Evolutionary conservation across 2,888 invertebrate species (phyloP).

Genomic region (Nomada ferruginata): DNA sequence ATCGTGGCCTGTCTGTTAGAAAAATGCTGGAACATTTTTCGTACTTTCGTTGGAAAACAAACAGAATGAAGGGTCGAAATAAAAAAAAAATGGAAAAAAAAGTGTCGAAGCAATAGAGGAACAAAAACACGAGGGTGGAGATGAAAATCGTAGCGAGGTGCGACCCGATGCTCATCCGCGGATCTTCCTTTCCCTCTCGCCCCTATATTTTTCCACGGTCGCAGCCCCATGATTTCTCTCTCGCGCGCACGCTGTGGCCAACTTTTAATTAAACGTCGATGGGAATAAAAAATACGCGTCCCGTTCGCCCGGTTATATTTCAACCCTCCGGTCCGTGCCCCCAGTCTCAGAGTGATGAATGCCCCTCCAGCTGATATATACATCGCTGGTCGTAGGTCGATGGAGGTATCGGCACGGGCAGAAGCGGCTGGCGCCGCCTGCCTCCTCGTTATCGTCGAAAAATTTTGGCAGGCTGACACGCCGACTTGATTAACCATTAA

Average conservation of each 20-base stretch:
- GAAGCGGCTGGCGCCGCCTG: slow-evolving; percentile 27
- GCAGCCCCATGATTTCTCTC: slow-evolving; percentile 41
- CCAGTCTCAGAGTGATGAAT: slow-evolving; percentile 67
- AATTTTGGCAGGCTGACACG: slow-evolving; percentile 63
- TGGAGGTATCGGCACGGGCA: slow-evolving; percentile 45
- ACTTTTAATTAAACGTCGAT: slow-evolving; percentile 81
- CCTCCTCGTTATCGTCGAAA: slow-evolving; percentile 60
- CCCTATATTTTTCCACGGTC: slow-evolving; percentile 1
- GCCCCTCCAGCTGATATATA: slow-evolving; percentile 56
- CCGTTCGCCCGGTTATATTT: slow-evolving; percentile 67
- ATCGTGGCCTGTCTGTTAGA: slow-evolving; percentile 32
- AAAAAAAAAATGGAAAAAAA: too few relatives aligned
- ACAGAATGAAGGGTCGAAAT: neutral
- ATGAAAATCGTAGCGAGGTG: slow-evolving; percentile 54
- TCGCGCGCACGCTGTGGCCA: slow-evolving; percentile 56
- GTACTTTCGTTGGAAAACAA: neutral
- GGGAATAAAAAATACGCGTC: slow-evolving; percentile 70
- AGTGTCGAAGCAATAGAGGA: slow-evolving; percentile 5
- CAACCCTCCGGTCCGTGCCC: slow-evolving; percentile 53
- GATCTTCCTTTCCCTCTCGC: neutral
- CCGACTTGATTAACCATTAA: slow-evolving; percentile 66
- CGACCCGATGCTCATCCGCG: slow-evolving; percentile 26
- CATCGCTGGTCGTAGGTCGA: slow-evolving; percentile 48
- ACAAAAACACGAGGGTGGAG: slow-evolving; percentile 17
- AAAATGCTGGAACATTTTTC: slow-evolving; percentile 52